A percentile compares a stretch with the other conserved stretches of the same genome.
These are phyloP conservation scores for human DNA, from an alignment of 2,113 vertebrate genomes.

Conservation along the genomic window DNA sequence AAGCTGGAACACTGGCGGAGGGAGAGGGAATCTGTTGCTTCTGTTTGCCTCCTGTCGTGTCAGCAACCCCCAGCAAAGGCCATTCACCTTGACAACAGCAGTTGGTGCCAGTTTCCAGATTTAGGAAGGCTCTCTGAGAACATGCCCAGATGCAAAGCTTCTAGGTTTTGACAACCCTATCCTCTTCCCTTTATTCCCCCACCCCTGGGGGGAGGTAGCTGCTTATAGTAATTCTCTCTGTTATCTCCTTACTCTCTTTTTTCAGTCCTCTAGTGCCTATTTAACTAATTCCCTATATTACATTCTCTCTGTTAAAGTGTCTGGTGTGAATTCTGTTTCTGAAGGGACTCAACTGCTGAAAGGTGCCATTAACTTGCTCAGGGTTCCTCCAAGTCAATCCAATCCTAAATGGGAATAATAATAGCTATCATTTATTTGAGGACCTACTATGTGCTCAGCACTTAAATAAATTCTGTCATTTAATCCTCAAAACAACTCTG, in stretches of 20 bases:
- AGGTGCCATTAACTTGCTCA: not conserved
- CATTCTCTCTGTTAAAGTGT: not conserved
- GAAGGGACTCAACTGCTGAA: not conserved
- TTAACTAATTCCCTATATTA: not conserved
- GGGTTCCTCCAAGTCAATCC: not conserved
- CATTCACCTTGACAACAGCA: not conserved
- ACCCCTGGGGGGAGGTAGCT: not conserved
- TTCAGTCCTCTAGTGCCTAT: not conserved
- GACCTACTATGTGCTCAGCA: not conserved
- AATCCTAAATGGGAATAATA: not conserved
- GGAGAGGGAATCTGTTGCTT: not conserved
- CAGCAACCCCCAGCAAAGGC: not conserved
- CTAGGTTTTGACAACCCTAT: not conserved
- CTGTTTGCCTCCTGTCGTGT: not conserved
- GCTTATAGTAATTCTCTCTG: not conserved
- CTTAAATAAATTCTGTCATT: not conserved
- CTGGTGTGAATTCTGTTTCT: not conserved
- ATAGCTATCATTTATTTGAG: not conserved
- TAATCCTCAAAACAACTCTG: not conserved
- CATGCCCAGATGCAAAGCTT: not conserved
- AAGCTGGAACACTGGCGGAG: not conserved
- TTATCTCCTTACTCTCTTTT: not conserved
- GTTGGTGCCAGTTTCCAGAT: not conserved
- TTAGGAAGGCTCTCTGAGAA: not conserved
- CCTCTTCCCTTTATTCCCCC: not conserved